These are phyloP conservation scores for Apis dorsata DNA, from an alignment of 1,140 invertebrate species.

Conservation along the genomic window DNA sequence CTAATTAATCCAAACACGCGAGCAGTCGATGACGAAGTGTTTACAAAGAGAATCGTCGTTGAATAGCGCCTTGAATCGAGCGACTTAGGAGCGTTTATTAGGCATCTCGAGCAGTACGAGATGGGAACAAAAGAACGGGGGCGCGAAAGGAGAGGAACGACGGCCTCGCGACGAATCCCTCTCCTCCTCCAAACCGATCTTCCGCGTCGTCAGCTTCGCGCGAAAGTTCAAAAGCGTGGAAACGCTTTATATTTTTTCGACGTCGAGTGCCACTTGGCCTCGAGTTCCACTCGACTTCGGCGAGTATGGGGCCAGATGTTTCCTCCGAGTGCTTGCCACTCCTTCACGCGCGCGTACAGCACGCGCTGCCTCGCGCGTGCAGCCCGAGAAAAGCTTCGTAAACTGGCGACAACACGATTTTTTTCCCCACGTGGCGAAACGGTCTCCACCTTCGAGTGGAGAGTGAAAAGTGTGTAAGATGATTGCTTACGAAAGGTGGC, in stretches of 20 bases:
- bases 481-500: not conserved
- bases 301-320: slow-evolving; percentile 71
- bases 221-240: slow-evolving; percentile 74
- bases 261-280: slow-evolving; percentile 66
- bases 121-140: not conserved
- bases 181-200: slow-evolving; percentile 9
- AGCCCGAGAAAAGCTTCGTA: slow-evolving; percentile 37
- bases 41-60: not conserved
- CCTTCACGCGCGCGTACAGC: slow-evolving; percentile 64
- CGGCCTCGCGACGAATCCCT: not conserved
- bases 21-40: not conserved
- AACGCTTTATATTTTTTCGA: slow-evolving; percentile 71
- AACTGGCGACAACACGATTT: slow-evolving; percentile 43
- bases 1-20: not conserved
- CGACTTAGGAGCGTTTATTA: slow-evolving; percentile 25
- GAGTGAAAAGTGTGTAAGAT: too few relatives aligned
- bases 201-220: slow-evolving; percentile 41
- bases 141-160: slow-evolving; percentile 8
- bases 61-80: slow-evolving; percentile 1
- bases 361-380: slow-evolving; percentile 62
- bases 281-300: slow-evolving; percentile 71
- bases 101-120: slow-evolving; percentile 18
- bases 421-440: not conserved
- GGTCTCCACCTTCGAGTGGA: not conserved
- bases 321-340: slow-evolving; percentile 64